Evolutionary conservation across 2,113 vertebrate genomes (phyloP), one percentile per base, ranked within the genome.

Genomic region (Myiagra hebetior): DNA sequence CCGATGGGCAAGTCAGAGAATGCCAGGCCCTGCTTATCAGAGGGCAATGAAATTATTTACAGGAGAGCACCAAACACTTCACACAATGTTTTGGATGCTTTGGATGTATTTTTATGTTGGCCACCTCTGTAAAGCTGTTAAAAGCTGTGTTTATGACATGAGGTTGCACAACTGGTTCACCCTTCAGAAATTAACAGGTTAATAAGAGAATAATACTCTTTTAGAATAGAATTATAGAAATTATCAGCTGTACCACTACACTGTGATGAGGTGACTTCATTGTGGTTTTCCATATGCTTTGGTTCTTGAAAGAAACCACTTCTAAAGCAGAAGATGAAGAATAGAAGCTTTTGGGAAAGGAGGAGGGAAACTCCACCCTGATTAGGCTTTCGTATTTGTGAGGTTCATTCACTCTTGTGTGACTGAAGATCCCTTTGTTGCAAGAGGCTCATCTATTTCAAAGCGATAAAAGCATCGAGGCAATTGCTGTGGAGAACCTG

Each of bases 351-450:
- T 79, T 39, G 82, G 81, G 53, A 49, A 84, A 81, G 83, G 59
- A 55, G 13, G 15, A 79, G 44, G 73, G 72, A 74, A 75, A 56
- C 37, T 19, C 37, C 78, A 31, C 79, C 50, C 70, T 75, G 64
- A 52, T 92, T 14, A 89, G 65, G 65, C 84, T 49, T 80, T 86
- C 5, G 3, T 64, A 6, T 60, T 76, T 83, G 44, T 44, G 75
- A 41, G 41, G 15, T 73, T 93, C 89, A 28, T 59, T 96, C 94
- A 81, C 37, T 11, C 81, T 33, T 15, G 56, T 59, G 90, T 77
- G 82, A 70, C 64, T 90, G 10, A 57, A 76, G 79, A 85, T 70
- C 85, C 85, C 89, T 96, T 97, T 95, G 93, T 96, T 90, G 75
- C 8, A 2, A 31, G 75, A 59, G 74, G 55, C 85, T 93, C 85